Conservation (phyloP, 2,113 vertebrate species). For the Beaufortia kweichowensis region DNA sequence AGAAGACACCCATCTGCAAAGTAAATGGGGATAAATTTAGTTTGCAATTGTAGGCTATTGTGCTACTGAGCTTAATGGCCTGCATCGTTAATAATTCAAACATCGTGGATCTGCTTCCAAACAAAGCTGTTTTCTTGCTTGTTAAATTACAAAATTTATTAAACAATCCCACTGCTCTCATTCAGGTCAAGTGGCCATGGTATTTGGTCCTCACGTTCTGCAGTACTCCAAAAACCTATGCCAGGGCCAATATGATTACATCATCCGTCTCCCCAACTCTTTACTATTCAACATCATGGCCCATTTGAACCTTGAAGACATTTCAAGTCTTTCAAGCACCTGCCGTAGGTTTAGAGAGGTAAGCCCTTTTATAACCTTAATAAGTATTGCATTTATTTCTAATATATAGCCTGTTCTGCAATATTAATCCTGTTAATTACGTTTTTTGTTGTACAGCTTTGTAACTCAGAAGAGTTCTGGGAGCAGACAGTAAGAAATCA, state of each 20-base stretch:
- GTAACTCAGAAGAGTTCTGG: slow-evolving; percentile 76
- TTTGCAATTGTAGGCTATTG: no score
- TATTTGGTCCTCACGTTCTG: slow-evolving; percentile 76
- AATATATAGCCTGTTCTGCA: no score
- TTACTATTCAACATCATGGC: slow-evolving; percentile 79
- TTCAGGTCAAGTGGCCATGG: slow-evolving; percentile 72
- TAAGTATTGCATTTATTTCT: no score
- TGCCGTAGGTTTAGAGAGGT: slow-evolving; percentile 77
- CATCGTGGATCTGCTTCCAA: no score
- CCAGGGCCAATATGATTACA: slow-evolving; percentile 77
- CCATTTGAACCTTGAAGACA: slow-evolving; percentile 81
- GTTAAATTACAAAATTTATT: background rate
- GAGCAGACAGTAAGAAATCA: slow-evolving; percentile 69
- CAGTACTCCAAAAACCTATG: slow-evolving; percentile 76
- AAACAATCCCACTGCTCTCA: slow-evolving; percentile 19
- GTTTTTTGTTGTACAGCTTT: slow-evolving; percentile 62
- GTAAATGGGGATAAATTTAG: slow-evolving; percentile 61
- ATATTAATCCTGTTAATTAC: background rate
- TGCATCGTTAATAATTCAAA: no score
- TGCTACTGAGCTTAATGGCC: no score
- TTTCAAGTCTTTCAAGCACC: slow-evolving; percentile 75
- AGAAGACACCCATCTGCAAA: slow-evolving; percentile 72
- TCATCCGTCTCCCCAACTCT: slow-evolving; percentile 76
- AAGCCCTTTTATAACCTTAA: slow-evolving; percentile 48
- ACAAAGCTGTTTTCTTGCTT: background rate